phyloP scores from a whole-genome alignment of 2,797 vertebrate genomes.

The Notolabrus celidotus region DNA sequence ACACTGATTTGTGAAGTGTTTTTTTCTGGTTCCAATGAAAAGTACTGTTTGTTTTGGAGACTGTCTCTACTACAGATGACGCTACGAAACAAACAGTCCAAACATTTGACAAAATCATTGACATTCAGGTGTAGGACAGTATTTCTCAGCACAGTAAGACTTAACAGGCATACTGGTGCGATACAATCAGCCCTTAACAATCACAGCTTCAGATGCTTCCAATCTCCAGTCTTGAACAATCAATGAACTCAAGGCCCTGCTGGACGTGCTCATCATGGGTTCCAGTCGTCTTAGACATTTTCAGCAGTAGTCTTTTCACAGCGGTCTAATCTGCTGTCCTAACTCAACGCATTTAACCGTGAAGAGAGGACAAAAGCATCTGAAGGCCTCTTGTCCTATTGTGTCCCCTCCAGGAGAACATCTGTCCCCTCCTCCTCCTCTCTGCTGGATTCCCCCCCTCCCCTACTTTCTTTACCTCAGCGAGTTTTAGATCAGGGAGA shows the following conservation, averaged over 20 bases:
- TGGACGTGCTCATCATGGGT: not conserved
- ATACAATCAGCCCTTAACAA: too few relatives aligned
- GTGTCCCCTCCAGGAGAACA: constrained; percentile 60
- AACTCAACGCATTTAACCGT: constrained; percentile 26
- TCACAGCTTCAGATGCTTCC: too few relatives aligned
- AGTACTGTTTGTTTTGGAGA: too few relatives aligned
- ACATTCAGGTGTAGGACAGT: too few relatives aligned
- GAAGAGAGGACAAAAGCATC: constrained; percentile 56
- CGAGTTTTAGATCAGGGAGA: constrained; percentile 52
- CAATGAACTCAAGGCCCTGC: not conserved
- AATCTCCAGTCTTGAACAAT: not conserved
- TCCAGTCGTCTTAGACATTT: constrained; percentile 8
- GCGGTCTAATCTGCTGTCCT: constrained; percentile 15
- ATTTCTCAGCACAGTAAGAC: too few relatives aligned
- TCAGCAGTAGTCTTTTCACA: not conserved
- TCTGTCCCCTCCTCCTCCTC: constrained; percentile 59
- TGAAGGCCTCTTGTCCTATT: constrained; percentile 47
- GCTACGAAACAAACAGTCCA: too few relatives aligned
- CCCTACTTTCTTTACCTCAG: constrained; percentile 36
- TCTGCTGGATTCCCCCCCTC: constrained; percentile 14
- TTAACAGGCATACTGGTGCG: too few relatives aligned
- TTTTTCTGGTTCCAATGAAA: too few relatives aligned
- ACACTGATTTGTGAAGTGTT: too few relatives aligned
- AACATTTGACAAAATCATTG: too few relatives aligned
- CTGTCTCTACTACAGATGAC: too few relatives aligned